Evolutionary conservation across 2,113 vertebrate genomes (phyloP).

Genomic region (Xenotilapia leptura): DNA sequence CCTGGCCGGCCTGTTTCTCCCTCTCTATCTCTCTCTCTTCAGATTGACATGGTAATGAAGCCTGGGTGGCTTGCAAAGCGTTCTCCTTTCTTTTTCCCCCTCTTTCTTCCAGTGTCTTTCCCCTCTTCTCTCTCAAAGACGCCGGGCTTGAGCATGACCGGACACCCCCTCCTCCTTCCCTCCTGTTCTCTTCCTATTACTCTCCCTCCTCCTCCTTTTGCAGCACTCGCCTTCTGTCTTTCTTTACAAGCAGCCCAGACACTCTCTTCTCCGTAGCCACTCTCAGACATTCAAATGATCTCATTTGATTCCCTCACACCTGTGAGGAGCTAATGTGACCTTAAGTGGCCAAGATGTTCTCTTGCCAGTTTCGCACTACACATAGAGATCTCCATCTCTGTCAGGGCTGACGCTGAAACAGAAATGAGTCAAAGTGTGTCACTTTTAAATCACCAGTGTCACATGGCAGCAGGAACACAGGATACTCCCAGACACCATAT

Average conservation of each 20-base stretch:
- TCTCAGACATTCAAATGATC: conserved; percentile 69
- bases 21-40: conserved; percentile 56
- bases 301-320: conserved; percentile 77
- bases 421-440: neutral
- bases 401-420: neutral
- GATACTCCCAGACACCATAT: conserved; percentile 51
- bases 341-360: conserved; percentile 26
- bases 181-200: conserved; percentile 12
- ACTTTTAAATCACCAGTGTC: neutral
- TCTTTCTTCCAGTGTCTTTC: conserved; percentile 43
- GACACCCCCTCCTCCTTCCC: conserved; percentile 38
- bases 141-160: conserved; percentile 53
- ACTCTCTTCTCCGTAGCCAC: conserved; percentile 9
- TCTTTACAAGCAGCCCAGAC: conserved; percentile 36
- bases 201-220: conserved; percentile 14
- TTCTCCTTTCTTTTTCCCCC: conserved; percentile 50
- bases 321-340: conserved; percentile 71
- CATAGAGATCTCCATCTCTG: neutral
- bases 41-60: conserved; percentile 97
- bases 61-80: conserved; percentile 74
- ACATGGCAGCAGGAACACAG: conserved; percentile 27
- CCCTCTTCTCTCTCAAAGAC: conserved; percentile 55
- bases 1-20: conserved; percentile 78
- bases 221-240: conserved; percentile 35
- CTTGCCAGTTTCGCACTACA: neutral